Evolutionary conservation across 1,140 invertebrate species (phyloP), one percentile per base, ranked within the genome.

Genomic region (Lasaia peninsularis): DNA sequence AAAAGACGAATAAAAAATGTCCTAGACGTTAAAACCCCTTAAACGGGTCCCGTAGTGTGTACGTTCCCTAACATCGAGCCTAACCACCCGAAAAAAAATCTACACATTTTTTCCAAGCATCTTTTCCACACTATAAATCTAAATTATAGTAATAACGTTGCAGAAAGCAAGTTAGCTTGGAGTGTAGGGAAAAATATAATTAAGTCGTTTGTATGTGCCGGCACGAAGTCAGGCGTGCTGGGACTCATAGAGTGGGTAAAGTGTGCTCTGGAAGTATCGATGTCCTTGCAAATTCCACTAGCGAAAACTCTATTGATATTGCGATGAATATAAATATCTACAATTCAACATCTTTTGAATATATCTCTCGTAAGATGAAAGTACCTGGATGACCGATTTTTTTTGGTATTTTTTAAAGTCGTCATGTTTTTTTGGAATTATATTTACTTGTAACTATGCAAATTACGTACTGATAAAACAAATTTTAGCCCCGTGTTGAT

Each of bases 131-230:
- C 40, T 9, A 48, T 48, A 48, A 52, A 58, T 33, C 40, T 53
- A 60, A 60, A 56, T 65, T 50, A 61, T 56, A 57, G 56, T 61
- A 65, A 64, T 62, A 57, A 61, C 35, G 53, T 56, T 59, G 63
- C 56, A 62, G 60, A 61, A 55, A 60, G 50, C 60, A 51, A 32
- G 60, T 58, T 51, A 59, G 55, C 40, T 37, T 52, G 54, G 58
- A 61, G 62, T 60, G 54, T 54, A 51, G 60, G 67, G 70, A 73
- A 76, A 75, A 73, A 77, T 75, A 80, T 81, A 84, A 82, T 82
- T 65, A 80, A 71, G 79, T 77, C 67, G 68, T 82, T 79, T 82
- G 69, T 80, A 85, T 85, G 78, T 73, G 67, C 60, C 35, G 65
- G 63, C 81, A 85, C 77, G 81, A 55, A 65, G 57, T 28, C 55